Base-by-base conservation (phyloP, 64 coral and sea anemone species). In the Astreopora myriophthalma region DNA sequence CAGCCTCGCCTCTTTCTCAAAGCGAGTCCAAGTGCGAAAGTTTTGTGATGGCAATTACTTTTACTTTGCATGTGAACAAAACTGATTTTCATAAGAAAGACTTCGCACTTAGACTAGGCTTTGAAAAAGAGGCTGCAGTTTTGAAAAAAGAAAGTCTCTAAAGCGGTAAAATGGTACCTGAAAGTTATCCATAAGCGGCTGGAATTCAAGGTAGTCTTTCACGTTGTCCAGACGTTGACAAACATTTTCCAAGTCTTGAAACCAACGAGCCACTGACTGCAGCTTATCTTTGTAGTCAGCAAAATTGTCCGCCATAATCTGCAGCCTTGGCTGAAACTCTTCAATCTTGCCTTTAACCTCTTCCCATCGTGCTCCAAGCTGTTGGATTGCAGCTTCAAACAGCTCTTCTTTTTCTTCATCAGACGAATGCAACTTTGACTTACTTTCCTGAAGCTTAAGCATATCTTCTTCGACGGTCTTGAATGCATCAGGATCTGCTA, bases 141-240 rank as follows among this genome's bases (percentile, higher is more conserved):
- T n/a, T n/a, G n/a, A n/a, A n/a, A n/a, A n/a, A n/a, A n/a, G n/a
- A n/a, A 46, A 46, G 42, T 46, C 11, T 46, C 5, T 46, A 46
- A 11, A 46, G 11, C 42, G 20, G 16, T 7, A 12, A 85, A 36
- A 68, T 11, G 12, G 51, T 83, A 97, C 95, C 95, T 97, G 91
- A 38, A 97, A 97, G n/a, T 52, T 94, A 12, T 90, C 71, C 68
- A 94, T 74, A 38, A 90, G 48, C n/a, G 46, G 61, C 60, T 93
- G 87, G 60, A 97, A 94, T 70, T 97, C 95, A 1, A 33, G 74
- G 19, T 94, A 97, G 40, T 94, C 87, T 31, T 36, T 29, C 6
- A 97, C 92, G 37, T 64, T 55, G 6, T 85, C 80, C 33, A 97
- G 58, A 10, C 29, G 49, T 19, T 90, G 49, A 28, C 93, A 80